phyloP scores from a whole-genome alignment of 2,888 invertebrate species.

The Phoenoteleia sp. region DNA sequence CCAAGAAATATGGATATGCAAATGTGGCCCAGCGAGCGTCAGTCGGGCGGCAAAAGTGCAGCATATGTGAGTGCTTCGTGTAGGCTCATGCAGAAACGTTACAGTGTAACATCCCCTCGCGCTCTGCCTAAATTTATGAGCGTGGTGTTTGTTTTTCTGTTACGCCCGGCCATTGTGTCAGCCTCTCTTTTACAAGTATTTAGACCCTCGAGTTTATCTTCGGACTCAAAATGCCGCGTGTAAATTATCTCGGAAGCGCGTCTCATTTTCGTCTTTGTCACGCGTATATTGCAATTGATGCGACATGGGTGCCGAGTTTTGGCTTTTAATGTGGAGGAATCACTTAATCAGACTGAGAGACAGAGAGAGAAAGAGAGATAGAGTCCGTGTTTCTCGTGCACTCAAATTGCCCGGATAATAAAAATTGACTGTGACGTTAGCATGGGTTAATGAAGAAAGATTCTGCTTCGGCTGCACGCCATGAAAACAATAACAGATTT shows the following conservation, averaged over 20 bases:
- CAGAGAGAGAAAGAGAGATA: too few relatives aligned
- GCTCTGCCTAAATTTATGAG: slow-evolving; percentile 80
- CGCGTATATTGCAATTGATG: slow-evolving; percentile 26
- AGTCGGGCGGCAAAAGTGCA: slow-evolving; percentile 59
- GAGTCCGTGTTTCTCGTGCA: too few relatives aligned
- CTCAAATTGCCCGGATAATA: too few relatives aligned
- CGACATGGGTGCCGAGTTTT: slow-evolving; percentile 35
- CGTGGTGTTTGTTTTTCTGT: slow-evolving; percentile 82
- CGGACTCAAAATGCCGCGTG: slow-evolving; percentile 57
- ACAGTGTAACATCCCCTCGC: slow-evolving; percentile 76
- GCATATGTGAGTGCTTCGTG: slow-evolving; percentile 48
- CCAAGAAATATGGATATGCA: slow-evolving; percentile 84
- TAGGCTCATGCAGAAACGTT: too few relatives aligned
- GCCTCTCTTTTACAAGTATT: slow-evolving; percentile 47
- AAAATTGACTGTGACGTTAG: too few relatives aligned
- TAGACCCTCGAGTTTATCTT: slow-evolving; percentile 70
- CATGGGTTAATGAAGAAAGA: too few relatives aligned
- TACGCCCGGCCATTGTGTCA: slow-evolving; percentile 42
- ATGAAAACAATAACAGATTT: too few relatives aligned
- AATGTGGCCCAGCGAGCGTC: slow-evolving; percentile 70
- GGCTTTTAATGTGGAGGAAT: slow-evolving; percentile 30
- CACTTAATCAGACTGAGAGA: slow-evolving; percentile 19
- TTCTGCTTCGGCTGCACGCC: too few relatives aligned
- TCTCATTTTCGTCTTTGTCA: slow-evolving; percentile 7
- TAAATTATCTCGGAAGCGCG: slow-evolving; percentile 61